phyloP scores from a whole-genome alignment of 2,888 invertebrate genomes.

The Aspidiotus destructor region DNA sequence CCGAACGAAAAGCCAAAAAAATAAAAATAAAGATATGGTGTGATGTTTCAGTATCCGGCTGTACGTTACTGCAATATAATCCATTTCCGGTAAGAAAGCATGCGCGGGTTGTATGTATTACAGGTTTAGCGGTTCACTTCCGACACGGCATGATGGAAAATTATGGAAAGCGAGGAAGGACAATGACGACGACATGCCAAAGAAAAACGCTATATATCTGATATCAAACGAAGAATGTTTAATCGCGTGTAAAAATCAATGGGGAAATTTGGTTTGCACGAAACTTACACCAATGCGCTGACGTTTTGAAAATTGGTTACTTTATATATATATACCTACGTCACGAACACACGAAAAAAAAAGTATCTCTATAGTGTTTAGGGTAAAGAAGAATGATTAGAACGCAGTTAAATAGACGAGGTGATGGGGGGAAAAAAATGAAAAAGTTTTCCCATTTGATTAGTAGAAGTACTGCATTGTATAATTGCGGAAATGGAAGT shows the following conservation, averaged over 20 bases:
- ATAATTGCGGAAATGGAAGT: conserved; percentile 25
- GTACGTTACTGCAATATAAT: conserved; percentile 29
- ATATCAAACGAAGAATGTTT: background rate
- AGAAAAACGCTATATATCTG: background rate
- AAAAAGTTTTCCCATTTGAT: background rate
- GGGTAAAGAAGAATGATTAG: background rate
- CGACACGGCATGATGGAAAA: conserved; percentile 23
- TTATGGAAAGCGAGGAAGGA: background rate
- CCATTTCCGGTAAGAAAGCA: conserved; percentile 29
- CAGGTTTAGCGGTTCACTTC: conserved; percentile 30
- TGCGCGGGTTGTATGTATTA: conserved; percentile 26
- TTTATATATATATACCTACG: background rate
- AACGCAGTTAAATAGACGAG: too few species aligned
- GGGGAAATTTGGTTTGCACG: conserved; percentile 28
- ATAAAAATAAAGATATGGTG: conserved; percentile 30
- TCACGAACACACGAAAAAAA: conserved; percentile 6
- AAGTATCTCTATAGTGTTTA: conserved; percentile 5
- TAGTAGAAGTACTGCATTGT: background rate
- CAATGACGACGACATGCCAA: background rate
- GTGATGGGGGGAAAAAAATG: too few species aligned
- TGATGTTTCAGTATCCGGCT: conserved; percentile 27
- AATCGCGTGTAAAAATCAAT: conserved; percentile 15
- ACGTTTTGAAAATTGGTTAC: conserved; percentile 18
- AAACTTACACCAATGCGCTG: conserved; percentile 26
- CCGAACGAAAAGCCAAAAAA: background rate